Base-by-base conservation (phyloP, 2,888 invertebrate genomes). In the Ichneumon xanthorius region DNA sequence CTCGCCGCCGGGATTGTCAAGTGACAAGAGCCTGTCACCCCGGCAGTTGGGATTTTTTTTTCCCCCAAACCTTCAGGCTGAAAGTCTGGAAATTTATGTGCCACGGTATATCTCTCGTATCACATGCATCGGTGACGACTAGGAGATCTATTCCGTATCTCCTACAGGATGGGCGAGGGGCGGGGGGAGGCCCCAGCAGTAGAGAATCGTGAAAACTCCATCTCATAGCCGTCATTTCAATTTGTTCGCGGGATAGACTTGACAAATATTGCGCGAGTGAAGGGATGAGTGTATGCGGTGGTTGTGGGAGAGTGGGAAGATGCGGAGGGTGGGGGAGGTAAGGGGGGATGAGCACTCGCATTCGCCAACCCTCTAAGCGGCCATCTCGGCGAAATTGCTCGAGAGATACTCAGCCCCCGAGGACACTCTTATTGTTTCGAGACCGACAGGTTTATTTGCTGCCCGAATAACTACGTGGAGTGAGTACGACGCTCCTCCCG, bases 401-500 rank as follows among this genome's bases (percentile, higher is more conserved):
- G 85, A 81, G 87, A 86, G 86, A 88, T 88, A 89, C 88, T 91
- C 89, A 85, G 84, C 86, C 88, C 86, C 87, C 80, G 87, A 88
- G 89, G 90, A 90, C 89, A 89, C 87, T 91, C 90, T 92, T 92
- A 92, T 92, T 91, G 92, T 92, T 92, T 92, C 90, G 90, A 90
- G 90, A 90, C 90, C 88, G 92, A 92, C 92, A 92, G 92, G 89
- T 92, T 92, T 92, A 92, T 92, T 92, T 92, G 92, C 92, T 91
- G 90, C 91, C 89, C 90, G 91, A 92, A 92, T 91, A 90, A 92
- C 91, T 90, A 89, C 90, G 90, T 82, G 80, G 87, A 90, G 80
- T 78, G 67, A 61, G 80, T 48, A 84, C 71, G 84, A 80, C 63
- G 55, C 78, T 76, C 76, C 73, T 61, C 6, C 68, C 33, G 68